Evolutionary conservation across 2,113 vertebrate species (phyloP), one percentile per base, ranked within the genome.

Genomic region (Columbina picui): DNA sequence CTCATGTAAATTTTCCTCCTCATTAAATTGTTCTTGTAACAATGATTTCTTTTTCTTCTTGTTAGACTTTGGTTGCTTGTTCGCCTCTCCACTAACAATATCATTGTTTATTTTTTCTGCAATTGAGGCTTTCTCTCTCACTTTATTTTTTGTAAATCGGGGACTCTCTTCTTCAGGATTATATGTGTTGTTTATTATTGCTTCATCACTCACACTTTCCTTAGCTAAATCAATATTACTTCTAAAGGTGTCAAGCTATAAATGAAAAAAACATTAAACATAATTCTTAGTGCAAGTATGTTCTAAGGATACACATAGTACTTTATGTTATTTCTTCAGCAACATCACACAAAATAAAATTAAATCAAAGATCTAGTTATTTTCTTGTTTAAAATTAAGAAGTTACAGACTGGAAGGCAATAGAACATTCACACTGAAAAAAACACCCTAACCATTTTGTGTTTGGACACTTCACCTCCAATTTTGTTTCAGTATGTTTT

Each of bases 211-310:
- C 92, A 97, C 96, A 56, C 90, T 92, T 91, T 98, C 98, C 94
- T 99, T 98, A 53, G 93, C 93, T 34, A 99, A 98, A 93, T 98
- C 97, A 91, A 98, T 96, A 94, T 97, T 98, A 90, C 97, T 98
- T 94, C 92, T 98, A 65, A 99, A 96, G 27, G 97, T 98, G 70
- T 98, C 98, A 97, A 98, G 98, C 99, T 99, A 91, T 49, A 79
- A 94, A 97, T n/a, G 34, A 89, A 77, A 97, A 95, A 57, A 71
- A 97, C 67, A 97, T 15, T 82, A 69, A 96, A 94, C 63, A 79
- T 20, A 68, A 34, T 96, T 90, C n/a, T n/a, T n/a, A n/a, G n/a
- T n/a, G n/a, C n/a, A 75, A 34, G 32, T 32, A 81, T 5, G 12
- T 83, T 70, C 69, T 49, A 60, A 86, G 30, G 53, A 93, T 63